Evolutionary conservation across 2,113 vertebrate species (phyloP).

Genomic region (Phalacrocorax brasilianus): DNA sequence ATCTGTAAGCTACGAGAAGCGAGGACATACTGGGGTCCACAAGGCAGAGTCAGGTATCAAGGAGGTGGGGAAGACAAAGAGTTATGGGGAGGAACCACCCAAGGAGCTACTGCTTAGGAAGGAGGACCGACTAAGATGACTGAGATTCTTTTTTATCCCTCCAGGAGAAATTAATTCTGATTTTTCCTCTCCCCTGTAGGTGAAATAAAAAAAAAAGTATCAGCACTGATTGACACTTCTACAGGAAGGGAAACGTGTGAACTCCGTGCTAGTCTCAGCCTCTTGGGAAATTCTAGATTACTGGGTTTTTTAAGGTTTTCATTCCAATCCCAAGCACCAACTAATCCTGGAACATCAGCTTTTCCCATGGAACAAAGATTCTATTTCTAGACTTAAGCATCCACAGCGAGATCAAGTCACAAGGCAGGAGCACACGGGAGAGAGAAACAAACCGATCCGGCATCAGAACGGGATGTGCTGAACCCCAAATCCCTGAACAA

Average conservation of each 20-base stretch:
- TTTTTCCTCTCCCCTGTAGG: neutral
- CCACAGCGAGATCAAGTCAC: neutral
- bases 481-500: neutral
- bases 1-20: neutral
- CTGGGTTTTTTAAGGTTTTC: neutral
- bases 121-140: neutral
- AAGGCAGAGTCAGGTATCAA: neutral
- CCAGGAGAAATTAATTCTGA: neutral
- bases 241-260: neutral
- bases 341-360: neutral
- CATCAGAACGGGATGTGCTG: neutral
- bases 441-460: neutral
- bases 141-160: neutral
- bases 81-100: neutral
- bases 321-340: neutral
- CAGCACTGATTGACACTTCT: neutral
- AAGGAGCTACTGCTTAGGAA: neutral
- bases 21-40: neutral
- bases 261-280: neutral
- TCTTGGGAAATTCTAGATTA: neutral
- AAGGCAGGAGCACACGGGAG: neutral
- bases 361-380: neutral
- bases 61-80: neutral
- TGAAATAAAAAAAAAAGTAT: neutral
- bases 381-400: neutral